A percentile compares a stretch with the other conserved stretches of the same genome.
Conservation (phyloP, 2,797 vertebrate species). For the Galago senegalensis region DNA sequence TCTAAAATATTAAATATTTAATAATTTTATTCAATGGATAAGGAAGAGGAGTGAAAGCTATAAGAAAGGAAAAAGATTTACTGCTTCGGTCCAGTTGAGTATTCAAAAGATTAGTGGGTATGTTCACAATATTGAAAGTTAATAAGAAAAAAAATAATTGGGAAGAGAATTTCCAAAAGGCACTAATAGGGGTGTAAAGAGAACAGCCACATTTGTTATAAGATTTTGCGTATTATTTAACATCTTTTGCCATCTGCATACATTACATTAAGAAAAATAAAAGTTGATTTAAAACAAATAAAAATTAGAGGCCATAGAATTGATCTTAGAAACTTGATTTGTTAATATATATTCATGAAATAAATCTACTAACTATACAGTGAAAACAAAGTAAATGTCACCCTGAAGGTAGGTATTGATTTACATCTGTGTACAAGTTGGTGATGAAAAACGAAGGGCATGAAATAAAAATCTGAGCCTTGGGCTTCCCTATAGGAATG, state of each 20-base stretch:
- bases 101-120: neutral
- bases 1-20: neutral
- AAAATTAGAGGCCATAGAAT: conserved; percentile 25
- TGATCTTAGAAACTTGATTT: conserved; percentile 49
- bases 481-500: conserved; percentile 49
- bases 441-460: conserved; percentile 63
- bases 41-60: neutral
- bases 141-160: conserved; percentile 23
- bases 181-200: neutral
- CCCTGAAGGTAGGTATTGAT: neutral
- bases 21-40: neutral
- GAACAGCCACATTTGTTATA: neutral
- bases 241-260: conserved; percentile 39
- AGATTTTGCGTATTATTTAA: conserved; percentile 51
- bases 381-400: conserved; percentile 62
- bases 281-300: conserved; percentile 49
- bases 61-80: neutral
- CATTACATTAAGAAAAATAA: conserved; percentile 55
- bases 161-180: neutral
- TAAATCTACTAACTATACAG: conserved; percentile 46
- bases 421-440: conserved; percentile 49
- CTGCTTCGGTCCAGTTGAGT: neutral
- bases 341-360: conserved; percentile 63
- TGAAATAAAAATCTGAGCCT: conserved; percentile 65
- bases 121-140: conserved; percentile 5